Evolutionary conservation across 2,113 vertebrate genomes (phyloP), one percentile per base, ranked within the genome.

Genomic region (Takifugu flavidus): DNA sequence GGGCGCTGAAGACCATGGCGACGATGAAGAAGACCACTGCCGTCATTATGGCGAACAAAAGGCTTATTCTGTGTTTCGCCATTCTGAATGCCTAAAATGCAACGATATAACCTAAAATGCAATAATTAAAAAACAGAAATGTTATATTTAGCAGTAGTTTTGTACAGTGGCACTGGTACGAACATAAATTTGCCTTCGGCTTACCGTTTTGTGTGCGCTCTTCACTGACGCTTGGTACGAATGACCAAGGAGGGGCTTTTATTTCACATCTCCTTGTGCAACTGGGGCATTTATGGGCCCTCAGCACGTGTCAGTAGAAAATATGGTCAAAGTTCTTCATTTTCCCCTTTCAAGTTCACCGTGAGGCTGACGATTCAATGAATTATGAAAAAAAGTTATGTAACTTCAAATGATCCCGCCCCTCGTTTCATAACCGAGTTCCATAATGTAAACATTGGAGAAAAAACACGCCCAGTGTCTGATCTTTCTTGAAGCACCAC

Each of bases 1-100:
- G 59, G 52, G 54, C 73, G 2, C 67, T 85, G 60, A 88, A 75
- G 1, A 56, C 74, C 66, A 90, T 61, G 0, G 75, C 69, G 25
- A 81, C 15, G 45, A 88, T 74, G 70, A 77, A 90, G 14, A 82
- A 28, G 3, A 86, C 1, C 45, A 89, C 1, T 5, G 86, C 71
- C 46, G 78, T 11, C n/a, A 78, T 53, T 3, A 87, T 75, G 31
- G 76, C 62, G 6, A 59, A 34, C 59, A 83, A 1, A 26, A 63
- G 86, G 34, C 15, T 59, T 15, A 67, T 15, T 45, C 29, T 77
- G 64, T 88, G 85, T 52, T 58, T 70, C 43, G 72, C 65, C 87
- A 90, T 88, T 49, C 2, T 82, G 13, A 42, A 45, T 25, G 34
- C 55, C 63, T 72, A n/a, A 59, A 59, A 74, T 31, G 20, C 6